Base-by-base conservation (phyloP, 2,888 invertebrate species). In the Lasioglossum figueresi region DNA sequence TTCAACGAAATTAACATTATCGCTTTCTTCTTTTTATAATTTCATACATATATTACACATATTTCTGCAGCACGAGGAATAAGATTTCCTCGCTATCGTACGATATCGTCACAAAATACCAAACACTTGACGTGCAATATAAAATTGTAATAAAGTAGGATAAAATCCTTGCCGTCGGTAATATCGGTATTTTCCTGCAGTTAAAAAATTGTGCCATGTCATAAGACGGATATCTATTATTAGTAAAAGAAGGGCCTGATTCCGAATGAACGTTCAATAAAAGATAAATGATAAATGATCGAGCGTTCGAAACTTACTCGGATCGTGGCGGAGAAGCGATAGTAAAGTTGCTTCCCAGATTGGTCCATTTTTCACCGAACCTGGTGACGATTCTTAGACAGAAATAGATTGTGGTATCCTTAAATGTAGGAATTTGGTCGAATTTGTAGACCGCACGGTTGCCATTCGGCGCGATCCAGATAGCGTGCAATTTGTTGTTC, bases 331-430 rank as follows among this genome's bases (percentile, higher is more conserved):
- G 85, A 14, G 85, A 82, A 73, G 84, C 85, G 45, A 93, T 82
- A 72, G 90, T 87, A 79, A 92, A 90, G 77, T 91, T 90, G 76
- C 85, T 85, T 82, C 93, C 93, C 79, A 93, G 92, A 89, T 91
- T 92, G 80, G 79, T 89, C 93, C 92, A 94, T 87, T 82, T 85
- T 82, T 86, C 90, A 66, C 74, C 85, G 77, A 79, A 84, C 12
- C 85, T 89, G 81, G 79, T 88, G 52, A 76, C 85, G 87, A 79
- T 88, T 87, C 86, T 87, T 88, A 90, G 88, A 88, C 94, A 94
- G 87, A 94, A 93, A 92, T 94, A 94, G 89, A 94, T 83, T 37
- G 68, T 88, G 76, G 90, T 91, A 92, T 92, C 90, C 91, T 92
- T 91, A 89, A 91, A 90, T 82, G 89, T 86, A 79, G 90, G 88